phyloP scores from a whole-genome alignment of 2,797 vertebrate genomes.

The Decapterus maruadsi region DNA sequence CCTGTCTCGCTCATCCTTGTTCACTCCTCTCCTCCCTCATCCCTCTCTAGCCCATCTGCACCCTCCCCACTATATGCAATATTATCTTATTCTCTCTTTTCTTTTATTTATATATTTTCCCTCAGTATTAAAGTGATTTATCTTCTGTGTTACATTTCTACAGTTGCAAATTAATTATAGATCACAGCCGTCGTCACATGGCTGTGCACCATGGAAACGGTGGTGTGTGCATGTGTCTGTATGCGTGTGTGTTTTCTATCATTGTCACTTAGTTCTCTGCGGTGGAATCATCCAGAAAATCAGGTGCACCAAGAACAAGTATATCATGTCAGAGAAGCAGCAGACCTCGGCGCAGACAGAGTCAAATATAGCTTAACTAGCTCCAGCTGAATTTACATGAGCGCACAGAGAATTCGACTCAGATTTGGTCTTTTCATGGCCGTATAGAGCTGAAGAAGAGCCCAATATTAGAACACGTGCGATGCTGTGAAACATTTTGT shows the following conservation, averaged over 20 bases:
- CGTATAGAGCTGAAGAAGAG: neutral
- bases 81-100: slow-evolving; percentile 53
- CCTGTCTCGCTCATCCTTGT: slow-evolving; percentile 10
- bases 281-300: slow-evolving; percentile 50
- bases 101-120: slow-evolving; percentile 63
- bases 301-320: slow-evolving; percentile 21
- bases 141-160: slow-evolving; percentile 67
- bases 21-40: neutral
- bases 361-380: slow-evolving; percentile 10
- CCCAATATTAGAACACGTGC: neutral
- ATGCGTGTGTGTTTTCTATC: slow-evolving; percentile 19
- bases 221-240: slow-evolving; percentile 1
- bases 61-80: neutral
- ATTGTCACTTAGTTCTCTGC: slow-evolving; percentile 22
- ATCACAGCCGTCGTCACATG: slow-evolving; percentile 59
- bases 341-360: slow-evolving; percentile 3
- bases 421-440: neutral
- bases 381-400: slow-evolving; percentile 24
- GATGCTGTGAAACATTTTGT: neutral
- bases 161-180: slow-evolving; percentile 69
- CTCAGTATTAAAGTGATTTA: slow-evolving; percentile 68
- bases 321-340: slow-evolving; percentile 16
- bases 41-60: neutral
- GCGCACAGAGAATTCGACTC: neutral
- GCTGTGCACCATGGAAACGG: slow-evolving; percentile 25